Evolutionary conservation across 2,113 vertebrate genomes (phyloP).

Genomic region (Potamarius usumacintae): DNA sequence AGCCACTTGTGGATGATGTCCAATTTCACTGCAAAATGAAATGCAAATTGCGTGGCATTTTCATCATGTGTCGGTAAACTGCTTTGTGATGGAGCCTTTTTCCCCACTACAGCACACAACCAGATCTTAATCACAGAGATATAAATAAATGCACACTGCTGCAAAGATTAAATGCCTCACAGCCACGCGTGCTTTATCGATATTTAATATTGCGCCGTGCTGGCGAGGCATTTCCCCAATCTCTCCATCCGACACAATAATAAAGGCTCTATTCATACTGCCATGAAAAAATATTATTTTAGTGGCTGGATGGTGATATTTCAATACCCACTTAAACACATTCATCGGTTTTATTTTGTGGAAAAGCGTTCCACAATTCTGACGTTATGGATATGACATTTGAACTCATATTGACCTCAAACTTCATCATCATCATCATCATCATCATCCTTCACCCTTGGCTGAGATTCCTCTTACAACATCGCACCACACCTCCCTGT

Average conservation of each 20-base stretch:
- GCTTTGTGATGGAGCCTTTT: conserved; percentile 4
- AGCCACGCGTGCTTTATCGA: conserved; percentile 60
- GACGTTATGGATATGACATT: neutral
- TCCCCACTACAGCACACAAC: neutral
- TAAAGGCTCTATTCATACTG: conserved; percentile 58
- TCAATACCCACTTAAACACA: conserved; percentile 33
- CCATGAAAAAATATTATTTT: conserved; percentile 47
- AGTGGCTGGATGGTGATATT: conserved; percentile 49
- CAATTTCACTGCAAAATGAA: conserved; percentile 46
- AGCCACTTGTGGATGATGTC: conserved; percentile 47
- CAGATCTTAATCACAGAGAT: conserved; percentile 20
- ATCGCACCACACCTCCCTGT: too few relatives aligned
- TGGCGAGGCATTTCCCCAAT: conserved; percentile 52
- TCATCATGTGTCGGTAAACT: neutral
- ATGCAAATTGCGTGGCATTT: conserved; percentile 40
- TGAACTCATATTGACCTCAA: neutral
- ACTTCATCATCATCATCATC: too few relatives aligned
- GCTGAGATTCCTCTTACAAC: too few relatives aligned
- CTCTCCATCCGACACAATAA: conserved; percentile 55
- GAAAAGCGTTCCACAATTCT: neutral
- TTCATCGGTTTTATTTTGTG: conserved; percentile 29
- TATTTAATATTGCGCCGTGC: conserved; percentile 61
- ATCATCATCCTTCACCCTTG: too few relatives aligned
- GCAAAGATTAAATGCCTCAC: conserved; percentile 53
- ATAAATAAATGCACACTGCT: conserved; percentile 42